A percentile compares a stretch with the other conserved stretches of the same genome.
Evolutionary conservation across 1,140 invertebrate genomes (phyloP).

Genomic region (Drosophila suzukii): DNA sequence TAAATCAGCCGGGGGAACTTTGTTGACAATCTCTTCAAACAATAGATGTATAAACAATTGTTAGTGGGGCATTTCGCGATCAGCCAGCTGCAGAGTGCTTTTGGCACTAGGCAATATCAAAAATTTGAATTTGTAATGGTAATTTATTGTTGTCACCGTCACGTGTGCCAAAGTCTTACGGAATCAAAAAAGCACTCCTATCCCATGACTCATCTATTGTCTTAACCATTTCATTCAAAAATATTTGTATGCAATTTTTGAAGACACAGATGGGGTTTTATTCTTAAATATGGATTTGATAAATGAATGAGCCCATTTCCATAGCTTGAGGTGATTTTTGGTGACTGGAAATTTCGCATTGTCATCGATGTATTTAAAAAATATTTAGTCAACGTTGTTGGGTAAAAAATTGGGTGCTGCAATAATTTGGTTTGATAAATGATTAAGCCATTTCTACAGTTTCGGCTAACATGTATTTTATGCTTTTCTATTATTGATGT

Average conservation of each 20-base stretch:
- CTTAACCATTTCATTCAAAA: not conserved
- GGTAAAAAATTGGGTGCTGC: not conserved
- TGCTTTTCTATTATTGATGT: too few relatives aligned
- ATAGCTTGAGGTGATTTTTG: not conserved
- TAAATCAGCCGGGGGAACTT: slow-evolving; percentile 32
- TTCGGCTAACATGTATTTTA: not conserved
- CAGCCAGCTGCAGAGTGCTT: not conserved
- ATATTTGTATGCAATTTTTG: not conserved
- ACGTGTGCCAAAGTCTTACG: slow-evolving; percentile 1
- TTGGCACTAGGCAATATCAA: not conserved
- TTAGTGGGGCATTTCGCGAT: slow-evolving; percentile 15
- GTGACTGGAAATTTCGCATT: too few relatives aligned
- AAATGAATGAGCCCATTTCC: not conserved
- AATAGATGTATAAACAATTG: slow-evolving; percentile 30
- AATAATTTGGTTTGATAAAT: not conserved
- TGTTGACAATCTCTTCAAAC: slow-evolving; percentile 30
- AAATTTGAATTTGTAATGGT: not conserved
- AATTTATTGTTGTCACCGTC: slow-evolving; percentile 1
- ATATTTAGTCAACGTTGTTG: not conserved
- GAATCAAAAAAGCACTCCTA: not conserved
- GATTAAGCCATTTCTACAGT: too few relatives aligned
- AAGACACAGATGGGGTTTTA: not conserved
- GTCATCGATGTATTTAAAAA: not conserved
- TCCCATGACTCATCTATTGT: slow-evolving; percentile 17
- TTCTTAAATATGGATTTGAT: not conserved